These are phyloP conservation scores for Chaetura pelagica DNA, from an alignment of 2,113 vertebrate species.

Conservation along the genomic window DNA sequence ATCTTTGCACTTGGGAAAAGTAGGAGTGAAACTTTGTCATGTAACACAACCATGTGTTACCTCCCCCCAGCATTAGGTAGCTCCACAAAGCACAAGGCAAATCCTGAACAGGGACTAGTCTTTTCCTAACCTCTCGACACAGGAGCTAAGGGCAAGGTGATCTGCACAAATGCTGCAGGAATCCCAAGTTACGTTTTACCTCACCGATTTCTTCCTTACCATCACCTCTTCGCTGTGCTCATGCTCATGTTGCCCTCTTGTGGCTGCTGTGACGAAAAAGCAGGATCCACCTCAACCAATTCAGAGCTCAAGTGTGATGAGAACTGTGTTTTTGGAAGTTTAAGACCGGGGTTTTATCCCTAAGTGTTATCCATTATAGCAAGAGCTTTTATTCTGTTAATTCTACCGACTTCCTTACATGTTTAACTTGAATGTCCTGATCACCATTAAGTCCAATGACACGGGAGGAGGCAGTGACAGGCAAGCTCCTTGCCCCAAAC, in stretches of 20 bases:
- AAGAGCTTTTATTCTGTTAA: not conserved
- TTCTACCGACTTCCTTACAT: rapidly evolving
- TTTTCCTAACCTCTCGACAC: not conserved
- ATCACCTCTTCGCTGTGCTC: not conserved
- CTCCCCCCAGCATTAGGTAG: not conserved
- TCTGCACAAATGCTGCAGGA: not conserved
- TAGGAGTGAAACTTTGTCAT: rapidly evolving
- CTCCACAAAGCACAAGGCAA: not conserved
- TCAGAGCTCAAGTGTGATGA: rapidly evolving
- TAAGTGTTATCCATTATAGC: rapidly evolving
- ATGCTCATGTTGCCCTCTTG: conserved; percentile 65
- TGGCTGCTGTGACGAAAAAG: not conserved
- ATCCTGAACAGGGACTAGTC: rapidly evolving
- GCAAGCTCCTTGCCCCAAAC: not conserved
- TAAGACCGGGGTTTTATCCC: not conserved
- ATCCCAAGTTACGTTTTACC: rapidly evolving
- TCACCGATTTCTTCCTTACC: rapidly evolving
- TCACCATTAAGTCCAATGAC: not conserved
- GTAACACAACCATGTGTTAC: rapidly evolving
- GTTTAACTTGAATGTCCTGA: not conserved
- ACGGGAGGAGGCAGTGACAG: not conserved
- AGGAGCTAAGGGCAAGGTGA: not conserved
- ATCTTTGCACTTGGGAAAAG: not conserved
- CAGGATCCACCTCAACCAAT: not conserved
- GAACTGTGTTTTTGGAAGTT: rapidly evolving